Evolutionary conservation across 2,113 vertebrate genomes (phyloP), one percentile per base, ranked within the genome.

Genomic region (Ciconia boyciana): DNA sequence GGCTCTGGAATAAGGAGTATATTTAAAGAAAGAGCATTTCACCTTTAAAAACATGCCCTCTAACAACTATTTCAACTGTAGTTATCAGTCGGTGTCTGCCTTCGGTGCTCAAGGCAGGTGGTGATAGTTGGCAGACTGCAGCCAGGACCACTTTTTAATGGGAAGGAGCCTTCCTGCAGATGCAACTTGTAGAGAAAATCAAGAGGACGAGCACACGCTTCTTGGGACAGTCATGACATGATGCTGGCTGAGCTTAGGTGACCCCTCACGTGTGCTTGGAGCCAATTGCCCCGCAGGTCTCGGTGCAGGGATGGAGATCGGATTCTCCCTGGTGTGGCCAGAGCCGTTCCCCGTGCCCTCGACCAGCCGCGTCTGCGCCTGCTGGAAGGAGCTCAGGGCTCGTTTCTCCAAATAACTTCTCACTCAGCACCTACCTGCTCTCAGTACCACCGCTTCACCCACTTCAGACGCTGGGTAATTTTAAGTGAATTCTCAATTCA

Each of bases 381-480:
- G 60, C 66, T 80, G 80, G 79, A 87, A 52, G 61, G 64, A 81
- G 41, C 68, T 52, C 77, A 66, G 88, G 85, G 49, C 65, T 95
- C 74, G 31, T 89, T 89, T 60, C 80, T 65, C 64, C 65, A 46
- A 83, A 66, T 29, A 78, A 71, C 71, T 81, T 76, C 92, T 94
- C 77, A 77, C 93, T 96, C 94, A 89, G 89, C 91, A 58, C 84
- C 93, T 87, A 75, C 92, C 89, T 80, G 86, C 91, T 74, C 89
- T 4, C 20, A 7, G 77, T 32, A 39, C 69, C 86, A 10, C 52
- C 7, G 1, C 6, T 60, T 44, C 81, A 49, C 93, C 96, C 83
- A 39, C 93, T 94, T 91, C 93, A 92, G 88, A 81, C 3, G 0
- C n/a, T 4, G 46, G 62, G 69, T 19, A 78, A 51, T 85, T 74